Base-by-base conservation (phyloP, 1,140 invertebrate genomes). In the Reticulitermes speratus region DNA sequence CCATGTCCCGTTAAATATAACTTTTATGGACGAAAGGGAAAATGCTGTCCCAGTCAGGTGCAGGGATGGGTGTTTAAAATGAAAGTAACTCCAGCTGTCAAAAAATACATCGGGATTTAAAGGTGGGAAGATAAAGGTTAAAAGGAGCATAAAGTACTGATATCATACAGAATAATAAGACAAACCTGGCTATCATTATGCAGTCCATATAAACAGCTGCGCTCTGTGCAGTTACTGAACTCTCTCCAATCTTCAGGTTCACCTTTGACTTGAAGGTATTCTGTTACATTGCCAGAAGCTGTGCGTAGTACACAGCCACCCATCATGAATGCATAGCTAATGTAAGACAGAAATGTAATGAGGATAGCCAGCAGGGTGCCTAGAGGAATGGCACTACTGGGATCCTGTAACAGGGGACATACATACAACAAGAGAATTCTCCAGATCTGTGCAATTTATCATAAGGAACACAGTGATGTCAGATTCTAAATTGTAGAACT, bases 281-380 rank as follows among this genome's bases (percentile, higher is more conserved):
- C 88, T 5, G 88, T 89, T 0, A 90, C 83, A 84, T 90, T 89
- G 38, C 92, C 92, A 85, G 89, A 90, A 9, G 92, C 90, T 88
- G 92, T 91, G 59, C 92, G 88, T 12, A 92, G 55, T 16, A 89
- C 87, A 86, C 89, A 91, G 0, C 89, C 89, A 32, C 93, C 94
- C 87, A 92, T 89, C 87, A 93, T 90, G 86, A 93, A 89, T 0
- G 91, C 91, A 87, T 93, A 91, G 23, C 89, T 85, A 21, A 94
- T 87, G 88, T 95, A 95, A 8, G 91, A 91, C 1, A 92, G 21
- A 52, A 93, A 92, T 8, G 93, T 93, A 9, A 94, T 89, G 0
- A 91, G 52, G 59, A 95, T 94, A 52, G 94, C 93, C 44, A 93
- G 86, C 55, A 94, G 89, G 5, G 94, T 94, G 44, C 94, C 94